Conservation (phyloP, 1,140 invertebrate genomes). For the Drosophila bocqueti region DNA sequence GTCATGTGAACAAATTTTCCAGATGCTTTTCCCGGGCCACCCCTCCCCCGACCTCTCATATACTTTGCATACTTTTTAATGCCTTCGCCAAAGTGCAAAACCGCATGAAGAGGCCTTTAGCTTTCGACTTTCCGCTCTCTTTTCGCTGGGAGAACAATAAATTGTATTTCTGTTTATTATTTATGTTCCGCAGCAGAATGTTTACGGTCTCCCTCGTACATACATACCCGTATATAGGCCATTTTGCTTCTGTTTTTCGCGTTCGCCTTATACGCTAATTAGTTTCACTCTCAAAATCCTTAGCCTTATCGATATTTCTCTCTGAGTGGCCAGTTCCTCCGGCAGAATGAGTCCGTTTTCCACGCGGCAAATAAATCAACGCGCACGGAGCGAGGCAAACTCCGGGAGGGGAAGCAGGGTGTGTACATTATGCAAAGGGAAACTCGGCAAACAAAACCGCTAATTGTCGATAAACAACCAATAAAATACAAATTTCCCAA, state of each 20-base stretch:
- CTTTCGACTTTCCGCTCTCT: conserved; percentile 28
- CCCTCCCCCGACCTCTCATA: neutral
- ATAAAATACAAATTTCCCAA: conserved; percentile 84
- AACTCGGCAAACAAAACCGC: conserved; percentile 76
- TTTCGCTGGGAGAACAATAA: conserved; percentile 52
- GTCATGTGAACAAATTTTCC: conserved; percentile 78
- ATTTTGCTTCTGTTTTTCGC: conserved; percentile 21
- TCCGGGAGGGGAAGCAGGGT: conserved; percentile 18
- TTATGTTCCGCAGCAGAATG: conserved; percentile 70
- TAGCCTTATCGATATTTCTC: conserved; percentile 26
- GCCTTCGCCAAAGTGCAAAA: conserved; percentile 72
- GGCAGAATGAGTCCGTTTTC: conserved; percentile 20
- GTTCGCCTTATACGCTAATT: conserved; percentile 29
- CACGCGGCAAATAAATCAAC: conserved; percentile 67
- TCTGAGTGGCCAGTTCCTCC: conserved; percentile 3
- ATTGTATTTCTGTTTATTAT: conserved; percentile 62
- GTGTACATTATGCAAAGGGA: conserved; percentile 67
- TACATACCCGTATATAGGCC: conserved; percentile 4
- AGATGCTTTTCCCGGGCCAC: conserved; percentile 57
- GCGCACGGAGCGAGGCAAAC: conserved; percentile 16
- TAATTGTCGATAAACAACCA: conserved; percentile 84
- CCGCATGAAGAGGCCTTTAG: conserved; percentile 68
- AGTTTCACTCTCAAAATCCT: conserved; percentile 14
- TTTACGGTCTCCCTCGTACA: conserved; percentile 22
- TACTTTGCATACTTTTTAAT: conserved; percentile 75